Evolutionary conservation across 1,140 invertebrate species (phyloP).

Genomic region (Drosophila mojavensis): DNA sequence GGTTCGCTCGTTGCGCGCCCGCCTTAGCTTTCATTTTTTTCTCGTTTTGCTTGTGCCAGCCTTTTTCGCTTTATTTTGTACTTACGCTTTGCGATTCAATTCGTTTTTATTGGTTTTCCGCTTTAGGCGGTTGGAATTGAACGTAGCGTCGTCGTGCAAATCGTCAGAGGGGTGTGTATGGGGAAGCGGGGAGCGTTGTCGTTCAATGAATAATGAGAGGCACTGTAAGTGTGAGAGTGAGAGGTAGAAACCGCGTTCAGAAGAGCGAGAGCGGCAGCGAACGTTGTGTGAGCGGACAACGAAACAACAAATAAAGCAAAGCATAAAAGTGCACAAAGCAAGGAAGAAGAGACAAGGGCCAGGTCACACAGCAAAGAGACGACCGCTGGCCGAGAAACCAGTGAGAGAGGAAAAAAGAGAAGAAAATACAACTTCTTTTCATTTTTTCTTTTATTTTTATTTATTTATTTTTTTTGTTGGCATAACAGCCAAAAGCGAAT

Average conservation of each 20-base stretch:
- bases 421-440: constrained; percentile 72
- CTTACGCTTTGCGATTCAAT: constrained; percentile 83
- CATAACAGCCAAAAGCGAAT: constrained; percentile 65
- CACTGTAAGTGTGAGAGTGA: constrained; percentile 55
- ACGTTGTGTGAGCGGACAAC: constrained; percentile 46
- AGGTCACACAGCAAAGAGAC: constrained; percentile 36
- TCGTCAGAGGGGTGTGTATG: constrained; percentile 46
- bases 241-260: constrained; percentile 28
- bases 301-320: constrained; percentile 79
- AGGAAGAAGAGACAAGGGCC: constrained; percentile 41
- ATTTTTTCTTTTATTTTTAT: constrained; percentile 3
- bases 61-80: constrained; percentile 82
- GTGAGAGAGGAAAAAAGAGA: constrained; percentile 44
- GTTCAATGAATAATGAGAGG: constrained; percentile 81
- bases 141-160: constrained; percentile 75
- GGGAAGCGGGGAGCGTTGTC: constrained; percentile 52
- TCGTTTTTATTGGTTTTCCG: constrained; percentile 83
- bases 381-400: constrained; percentile 34
- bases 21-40: constrained; percentile 76
- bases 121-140: constrained; percentile 77
- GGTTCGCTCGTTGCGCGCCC: constrained; percentile 38
- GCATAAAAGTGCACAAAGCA: constrained; percentile 77
- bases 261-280: constrained; percentile 31
- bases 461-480: constrained; percentile 38
- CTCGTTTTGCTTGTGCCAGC: constrained; percentile 53